These are phyloP conservation scores for Hexactinellida sp. DNA, from an alignment of 37 sponge, comb jelly and placozoan species.

Conservation along the genomic window DNA sequence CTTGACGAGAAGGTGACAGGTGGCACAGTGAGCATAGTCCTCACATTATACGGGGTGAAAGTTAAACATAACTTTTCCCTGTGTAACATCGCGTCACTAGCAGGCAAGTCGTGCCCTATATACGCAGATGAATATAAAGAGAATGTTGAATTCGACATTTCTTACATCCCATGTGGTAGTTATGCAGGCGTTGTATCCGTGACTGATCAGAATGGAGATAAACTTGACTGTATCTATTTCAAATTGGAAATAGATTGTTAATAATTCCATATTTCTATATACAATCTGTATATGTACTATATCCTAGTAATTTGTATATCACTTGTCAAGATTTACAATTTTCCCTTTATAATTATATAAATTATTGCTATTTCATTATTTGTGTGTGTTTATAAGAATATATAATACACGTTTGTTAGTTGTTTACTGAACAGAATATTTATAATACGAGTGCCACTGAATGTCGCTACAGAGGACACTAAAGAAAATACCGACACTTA, in stretches of 20 bases:
- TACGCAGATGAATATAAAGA: not conserved
- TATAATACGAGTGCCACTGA: no score
- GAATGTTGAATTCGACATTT: not conserved
- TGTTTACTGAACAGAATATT: no score
- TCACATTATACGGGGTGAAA: not conserved
- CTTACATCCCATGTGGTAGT: not conserved
- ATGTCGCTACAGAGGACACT: not conserved
- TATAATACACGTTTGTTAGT: not conserved
- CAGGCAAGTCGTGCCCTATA: not conserved
- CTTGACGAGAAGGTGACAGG: not conserved
- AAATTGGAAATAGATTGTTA: no score
- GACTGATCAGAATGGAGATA: not conserved
- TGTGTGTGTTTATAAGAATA: not conserved
- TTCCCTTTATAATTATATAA: no score
- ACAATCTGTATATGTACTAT: no score
- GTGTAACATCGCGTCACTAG: not conserved
- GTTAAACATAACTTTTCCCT: not conserved
- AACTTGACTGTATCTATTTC: not conserved
- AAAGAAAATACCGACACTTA: not conserved
- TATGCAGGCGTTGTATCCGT: not conserved
- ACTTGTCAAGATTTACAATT: no score
- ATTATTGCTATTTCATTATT: not conserved
- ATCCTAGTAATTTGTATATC: no score
- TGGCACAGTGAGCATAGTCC: not conserved
- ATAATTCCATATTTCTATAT: no score